phyloP scores from a whole-genome alignment of 2,797 vertebrate species.

The Pseudochaenichthys georgianus region DNA sequence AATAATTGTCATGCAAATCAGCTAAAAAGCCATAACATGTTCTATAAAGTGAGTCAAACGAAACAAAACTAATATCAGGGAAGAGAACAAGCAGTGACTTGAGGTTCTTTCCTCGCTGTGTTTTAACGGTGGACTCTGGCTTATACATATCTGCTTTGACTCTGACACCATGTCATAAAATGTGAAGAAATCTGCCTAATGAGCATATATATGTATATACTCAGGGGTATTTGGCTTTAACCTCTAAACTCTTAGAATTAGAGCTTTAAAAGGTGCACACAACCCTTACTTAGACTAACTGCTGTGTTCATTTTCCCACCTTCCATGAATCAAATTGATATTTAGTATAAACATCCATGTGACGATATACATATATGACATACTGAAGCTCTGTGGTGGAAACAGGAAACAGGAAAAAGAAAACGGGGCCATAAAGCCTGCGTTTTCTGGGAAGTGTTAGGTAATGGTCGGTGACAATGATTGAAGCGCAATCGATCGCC shows the following conservation, averaged over 20 bases:
- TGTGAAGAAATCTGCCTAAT: background rate
- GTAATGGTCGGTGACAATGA: background rate
- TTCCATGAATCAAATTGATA: background rate
- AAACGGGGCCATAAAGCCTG: background rate
- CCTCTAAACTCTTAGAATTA: background rate
- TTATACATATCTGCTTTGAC: constrained; percentile 19
- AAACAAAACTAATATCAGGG: background rate
- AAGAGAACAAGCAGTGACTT: background rate
- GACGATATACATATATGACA: background rate
- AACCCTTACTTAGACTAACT: background rate
- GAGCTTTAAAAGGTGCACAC: background rate
- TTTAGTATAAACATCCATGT: background rate
- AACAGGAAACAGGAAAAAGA: background rate
- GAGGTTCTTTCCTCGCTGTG: background rate
- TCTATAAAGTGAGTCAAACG: background rate
- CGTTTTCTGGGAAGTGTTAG: background rate
- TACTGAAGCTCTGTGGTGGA: background rate
- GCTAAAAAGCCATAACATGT: background rate
- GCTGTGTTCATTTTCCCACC: background rate
- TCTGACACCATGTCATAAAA: constrained; percentile 29
- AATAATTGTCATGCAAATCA: background rate
- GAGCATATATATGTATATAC: background rate
- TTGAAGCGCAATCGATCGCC: background rate
- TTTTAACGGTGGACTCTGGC: constrained; percentile 32
- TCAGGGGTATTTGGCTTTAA: background rate